A percentile compares a stretch with the other conserved stretches of the same genome.
Conservation (phyloP, 2,888 invertebrate species). For the Cryptus armator region DNA sequence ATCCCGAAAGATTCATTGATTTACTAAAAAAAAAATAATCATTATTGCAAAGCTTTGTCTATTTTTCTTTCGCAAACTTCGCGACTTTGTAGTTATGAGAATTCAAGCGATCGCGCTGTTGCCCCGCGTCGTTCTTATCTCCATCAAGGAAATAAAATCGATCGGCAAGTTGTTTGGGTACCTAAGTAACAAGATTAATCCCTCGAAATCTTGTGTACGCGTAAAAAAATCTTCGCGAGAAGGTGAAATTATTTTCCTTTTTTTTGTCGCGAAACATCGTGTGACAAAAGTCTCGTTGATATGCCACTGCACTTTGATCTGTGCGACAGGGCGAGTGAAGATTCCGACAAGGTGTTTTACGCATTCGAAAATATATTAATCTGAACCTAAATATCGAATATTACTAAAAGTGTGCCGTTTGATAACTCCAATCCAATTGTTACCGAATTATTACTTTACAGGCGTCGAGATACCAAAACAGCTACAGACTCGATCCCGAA, state of each 20-base stretch:
- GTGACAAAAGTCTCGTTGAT: neutral
- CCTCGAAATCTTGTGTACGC: conserved; percentile 13
- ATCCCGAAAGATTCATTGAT: too few relatives aligned
- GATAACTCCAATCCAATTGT: neutral
- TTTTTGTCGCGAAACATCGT: neutral
- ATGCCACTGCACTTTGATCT: conserved; percentile 68
- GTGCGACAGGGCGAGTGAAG: conserved; percentile 65
- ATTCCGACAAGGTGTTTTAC: conserved; percentile 67
- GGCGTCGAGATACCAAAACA: conserved; percentile 87
- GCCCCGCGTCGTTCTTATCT: conserved; percentile 34
- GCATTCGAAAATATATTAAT: neutral
- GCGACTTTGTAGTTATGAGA: neutral
- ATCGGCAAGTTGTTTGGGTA: conserved; percentile 64
- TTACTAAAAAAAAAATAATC: neutral
- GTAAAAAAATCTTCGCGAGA: conserved; percentile 10
- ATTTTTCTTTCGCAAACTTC: neutral
- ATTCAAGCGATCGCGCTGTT: conserved; percentile 51
- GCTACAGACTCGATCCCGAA: conserved; percentile 88
- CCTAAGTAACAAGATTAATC: conserved; percentile 63
- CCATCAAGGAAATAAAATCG: conserved; percentile 54
- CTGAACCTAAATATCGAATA: neutral
- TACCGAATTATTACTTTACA: conserved; percentile 70
- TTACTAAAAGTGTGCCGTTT: conserved; percentile 10
- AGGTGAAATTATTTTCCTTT: neutral
- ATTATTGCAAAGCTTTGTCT: neutral